Evolutionary conservation across 2,888 invertebrate genomes (phyloP).

Genomic region (Amphimallon solstitiale): DNA sequence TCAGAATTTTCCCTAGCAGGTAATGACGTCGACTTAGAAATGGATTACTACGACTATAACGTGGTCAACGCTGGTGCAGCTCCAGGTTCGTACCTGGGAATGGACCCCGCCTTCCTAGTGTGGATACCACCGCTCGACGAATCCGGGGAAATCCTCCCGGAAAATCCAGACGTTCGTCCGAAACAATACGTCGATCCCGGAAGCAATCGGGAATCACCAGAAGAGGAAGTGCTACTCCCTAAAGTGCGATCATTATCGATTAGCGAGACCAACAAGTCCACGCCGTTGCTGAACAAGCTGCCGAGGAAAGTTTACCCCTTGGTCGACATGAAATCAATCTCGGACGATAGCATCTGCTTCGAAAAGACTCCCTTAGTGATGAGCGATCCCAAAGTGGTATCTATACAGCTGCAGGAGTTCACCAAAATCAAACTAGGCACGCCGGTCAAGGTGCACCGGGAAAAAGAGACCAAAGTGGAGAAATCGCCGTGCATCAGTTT

Average conservation of each 20-base stretch:
- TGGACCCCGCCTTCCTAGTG: conserved; percentile 89
- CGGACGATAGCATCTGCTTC: conserved; percentile 44
- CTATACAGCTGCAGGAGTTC: conserved; percentile 57
- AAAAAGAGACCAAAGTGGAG: conserved; percentile 74
- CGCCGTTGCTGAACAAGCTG: conserved; percentile 49
- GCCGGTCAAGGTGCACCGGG: conserved; percentile 58
- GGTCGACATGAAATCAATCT: conserved; percentile 45
- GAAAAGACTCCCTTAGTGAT: conserved; percentile 50
- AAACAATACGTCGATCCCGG: conserved; percentile 67
- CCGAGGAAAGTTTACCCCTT: conserved; percentile 52
- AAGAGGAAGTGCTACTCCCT: conserved; percentile 66
- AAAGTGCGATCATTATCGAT: conserved; percentile 48
- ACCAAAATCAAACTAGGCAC: conserved; percentile 45
- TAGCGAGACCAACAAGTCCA: conserved; percentile 47
- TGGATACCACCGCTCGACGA: conserved; percentile 88
- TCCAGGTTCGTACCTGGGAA: conserved; percentile 86
- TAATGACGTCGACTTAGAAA: conserved; percentile 80
- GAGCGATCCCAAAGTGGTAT: conserved; percentile 43
- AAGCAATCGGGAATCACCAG: conserved; percentile 75
- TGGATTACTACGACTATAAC: conserved; percentile 91
- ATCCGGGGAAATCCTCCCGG: conserved; percentile 70
- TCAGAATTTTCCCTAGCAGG: conserved; percentile 82
- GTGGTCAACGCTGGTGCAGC: conserved; percentile 85
- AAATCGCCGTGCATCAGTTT: conserved; percentile 73
- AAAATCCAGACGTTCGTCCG: conserved; percentile 62